Conservation (phyloP, 2,888 invertebrate genomes). For the Brachycybe producta region DNA sequence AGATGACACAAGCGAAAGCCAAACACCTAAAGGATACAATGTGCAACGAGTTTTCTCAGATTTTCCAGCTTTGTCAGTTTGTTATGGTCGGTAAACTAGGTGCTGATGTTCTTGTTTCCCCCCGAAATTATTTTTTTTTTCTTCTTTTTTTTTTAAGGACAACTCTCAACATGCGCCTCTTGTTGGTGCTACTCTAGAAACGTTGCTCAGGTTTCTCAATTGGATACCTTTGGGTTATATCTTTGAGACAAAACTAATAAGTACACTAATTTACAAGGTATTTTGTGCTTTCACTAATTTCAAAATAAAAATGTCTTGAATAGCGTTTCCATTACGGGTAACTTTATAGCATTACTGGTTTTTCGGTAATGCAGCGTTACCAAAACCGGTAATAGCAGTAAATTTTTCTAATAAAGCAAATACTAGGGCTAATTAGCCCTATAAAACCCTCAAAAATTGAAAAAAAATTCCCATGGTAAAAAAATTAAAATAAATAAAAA, state of each 20-base stretch:
- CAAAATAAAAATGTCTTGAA: no score
- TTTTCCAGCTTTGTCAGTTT: conserved; percentile 94
- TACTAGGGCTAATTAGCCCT: no score
- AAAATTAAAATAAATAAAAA: no score
- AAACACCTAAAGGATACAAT: conserved; percentile 98
- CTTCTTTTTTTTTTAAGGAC: conserved; percentile 48
- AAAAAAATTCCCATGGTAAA: no score
- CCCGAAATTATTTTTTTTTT: conserved; percentile 10
- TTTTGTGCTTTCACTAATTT: conserved; percentile 3
- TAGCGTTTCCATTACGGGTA: conserved; percentile 1
- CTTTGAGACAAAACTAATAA: conserved; percentile 95
- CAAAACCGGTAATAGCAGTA: neutral
- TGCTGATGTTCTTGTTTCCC: neutral
- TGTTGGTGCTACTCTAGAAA: conserved; percentile 91
- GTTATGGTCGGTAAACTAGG: conserved; percentile 50
- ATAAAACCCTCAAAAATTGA: no score
- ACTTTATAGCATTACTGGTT: no score
- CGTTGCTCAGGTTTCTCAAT: conserved; percentile 87
- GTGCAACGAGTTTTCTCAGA: conserved; percentile 97
- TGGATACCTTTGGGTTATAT: conserved; percentile 99
- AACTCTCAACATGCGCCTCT: conserved; percentile 94
- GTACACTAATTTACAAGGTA: conserved; percentile 76
- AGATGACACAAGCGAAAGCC: conserved; percentile 97
- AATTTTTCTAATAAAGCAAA: no score
- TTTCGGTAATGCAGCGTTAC: no score